Evolutionary conservation across 2,797 vertebrate genomes (phyloP).

Genomic region (Mormyrops attenuatus): DNA sequence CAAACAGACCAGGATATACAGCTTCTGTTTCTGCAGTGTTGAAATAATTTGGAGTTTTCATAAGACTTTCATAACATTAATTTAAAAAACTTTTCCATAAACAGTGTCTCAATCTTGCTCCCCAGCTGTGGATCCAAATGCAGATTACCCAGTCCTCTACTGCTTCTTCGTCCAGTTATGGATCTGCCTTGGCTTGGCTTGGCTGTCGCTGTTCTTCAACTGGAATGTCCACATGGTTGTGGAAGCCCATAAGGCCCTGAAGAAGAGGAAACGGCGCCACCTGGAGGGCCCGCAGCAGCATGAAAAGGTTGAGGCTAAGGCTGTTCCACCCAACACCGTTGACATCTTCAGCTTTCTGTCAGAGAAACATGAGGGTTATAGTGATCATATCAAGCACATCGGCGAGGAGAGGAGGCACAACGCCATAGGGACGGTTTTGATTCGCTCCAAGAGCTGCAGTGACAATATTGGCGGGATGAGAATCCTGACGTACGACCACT

Average conservation of each 20-base stretch:
- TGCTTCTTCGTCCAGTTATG: constrained; percentile 83
- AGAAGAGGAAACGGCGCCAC: constrained; percentile 76
- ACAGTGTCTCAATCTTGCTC: constrained; percentile 24
- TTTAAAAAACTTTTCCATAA: background rate
- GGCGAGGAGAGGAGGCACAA: constrained; percentile 49
- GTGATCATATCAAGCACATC: constrained; percentile 85
- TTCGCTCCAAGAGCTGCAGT: constrained; percentile 60
- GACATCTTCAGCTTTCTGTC: constrained; percentile 90
- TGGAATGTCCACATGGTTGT: constrained; percentile 99
- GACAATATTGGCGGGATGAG: constrained; percentile 50
- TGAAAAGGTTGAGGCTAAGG: constrained; percentile 32
- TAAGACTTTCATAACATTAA: background rate
- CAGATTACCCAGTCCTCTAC: constrained; percentile 77
- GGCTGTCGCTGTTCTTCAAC: constrained; percentile 96
- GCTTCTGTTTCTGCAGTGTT: background rate
- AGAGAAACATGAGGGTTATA: constrained; percentile 83
- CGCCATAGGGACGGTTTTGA: constrained; percentile 35
- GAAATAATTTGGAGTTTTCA: background rate
- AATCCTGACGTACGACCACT: constrained; percentile 62
- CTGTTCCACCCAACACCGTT: constrained; percentile 52
- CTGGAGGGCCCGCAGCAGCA: constrained; percentile 57
- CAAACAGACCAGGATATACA: background rate
- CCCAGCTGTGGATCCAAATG: constrained; percentile 80
- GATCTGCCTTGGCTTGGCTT: constrained; percentile 93
- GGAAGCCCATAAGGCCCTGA: constrained; percentile 87